phyloP scores from a whole-genome alignment of 2,797 vertebrate species.

The Darevskia mixta region DNA sequence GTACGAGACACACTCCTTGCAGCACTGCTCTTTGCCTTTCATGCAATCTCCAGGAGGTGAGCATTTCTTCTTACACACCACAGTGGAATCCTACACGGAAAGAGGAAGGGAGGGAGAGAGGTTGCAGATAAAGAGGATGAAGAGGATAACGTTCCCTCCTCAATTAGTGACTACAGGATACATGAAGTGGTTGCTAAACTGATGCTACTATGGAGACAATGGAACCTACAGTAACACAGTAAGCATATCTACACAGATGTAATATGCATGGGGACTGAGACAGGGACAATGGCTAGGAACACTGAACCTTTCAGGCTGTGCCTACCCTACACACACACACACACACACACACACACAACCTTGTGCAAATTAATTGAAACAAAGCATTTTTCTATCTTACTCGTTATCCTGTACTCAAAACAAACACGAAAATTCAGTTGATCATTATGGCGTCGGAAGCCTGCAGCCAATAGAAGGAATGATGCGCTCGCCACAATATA shows the following conservation, averaged over 20 bases:
- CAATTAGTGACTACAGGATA: not conserved
- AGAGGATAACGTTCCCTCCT: not conserved
- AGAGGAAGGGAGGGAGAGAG: not conserved
- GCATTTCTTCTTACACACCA: conserved; percentile 90
- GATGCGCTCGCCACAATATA: too few relatives aligned
- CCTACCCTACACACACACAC: too few relatives aligned
- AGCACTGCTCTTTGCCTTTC: conserved; percentile 80
- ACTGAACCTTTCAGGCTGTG: too few relatives aligned
- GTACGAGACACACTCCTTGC: conserved; percentile 89
- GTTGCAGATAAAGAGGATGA: conserved; percentile 8
- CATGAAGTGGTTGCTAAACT: not conserved
- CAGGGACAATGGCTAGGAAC: not conserved
- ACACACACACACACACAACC: too few relatives aligned
- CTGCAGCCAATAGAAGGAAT: too few relatives aligned
- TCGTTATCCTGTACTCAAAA: too few relatives aligned
- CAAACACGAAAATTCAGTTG: too few relatives aligned
- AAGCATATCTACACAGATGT: not conserved
- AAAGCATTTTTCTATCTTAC: too few relatives aligned
- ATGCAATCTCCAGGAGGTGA: conserved; percentile 83
- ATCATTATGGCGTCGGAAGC: too few relatives aligned
- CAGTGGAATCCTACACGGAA: conserved; percentile 89
- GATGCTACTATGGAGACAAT: not conserved
- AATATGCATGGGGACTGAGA: too few relatives aligned
- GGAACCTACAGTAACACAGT: not conserved
- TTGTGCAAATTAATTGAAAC: too few relatives aligned